A percentile compares a stretch with the other conserved stretches of the same genome.
Conservation (phyloP, 1,140 invertebrate species). For the Platyscapa corneri region DNA sequence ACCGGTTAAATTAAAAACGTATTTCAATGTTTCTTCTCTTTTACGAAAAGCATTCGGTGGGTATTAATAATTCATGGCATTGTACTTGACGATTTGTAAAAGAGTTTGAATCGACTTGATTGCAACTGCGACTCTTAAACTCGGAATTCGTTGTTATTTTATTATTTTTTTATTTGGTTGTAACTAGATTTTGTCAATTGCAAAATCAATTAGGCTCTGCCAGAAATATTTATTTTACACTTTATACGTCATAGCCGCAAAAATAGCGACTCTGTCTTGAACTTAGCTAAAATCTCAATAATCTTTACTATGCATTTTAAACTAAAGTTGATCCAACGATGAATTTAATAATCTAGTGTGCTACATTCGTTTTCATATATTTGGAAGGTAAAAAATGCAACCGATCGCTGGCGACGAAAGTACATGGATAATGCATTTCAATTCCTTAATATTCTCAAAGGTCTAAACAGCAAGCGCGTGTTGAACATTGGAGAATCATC, state of each 20-base stretch:
- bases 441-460: constrained; percentile 7
- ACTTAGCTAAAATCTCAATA: too few species aligned
- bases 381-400: constrained; percentile 30
- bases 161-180: too few species aligned
- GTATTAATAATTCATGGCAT: background rate
- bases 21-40: background rate
- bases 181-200: background rate
- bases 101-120: background rate
- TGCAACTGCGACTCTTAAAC: background rate
- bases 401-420: constrained; percentile 44
- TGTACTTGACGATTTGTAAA: background rate
- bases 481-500: constrained; percentile 30
- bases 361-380: too few species aligned
- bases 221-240: too few species aligned
- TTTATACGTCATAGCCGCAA: too few species aligned
- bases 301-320: too few species aligned
- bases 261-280: too few species aligned
- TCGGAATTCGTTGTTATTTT: background rate
- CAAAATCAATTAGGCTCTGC: too few species aligned
- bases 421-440: constrained; percentile 40
- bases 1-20: background rate
- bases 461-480: background rate
- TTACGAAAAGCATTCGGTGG: background rate
- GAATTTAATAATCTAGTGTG: too few species aligned
- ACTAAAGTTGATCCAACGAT: too few species aligned